These are phyloP conservation scores for Numenius arquata DNA, from an alignment of 2,113 vertebrate genomes.

Conservation along the genomic window DNA sequence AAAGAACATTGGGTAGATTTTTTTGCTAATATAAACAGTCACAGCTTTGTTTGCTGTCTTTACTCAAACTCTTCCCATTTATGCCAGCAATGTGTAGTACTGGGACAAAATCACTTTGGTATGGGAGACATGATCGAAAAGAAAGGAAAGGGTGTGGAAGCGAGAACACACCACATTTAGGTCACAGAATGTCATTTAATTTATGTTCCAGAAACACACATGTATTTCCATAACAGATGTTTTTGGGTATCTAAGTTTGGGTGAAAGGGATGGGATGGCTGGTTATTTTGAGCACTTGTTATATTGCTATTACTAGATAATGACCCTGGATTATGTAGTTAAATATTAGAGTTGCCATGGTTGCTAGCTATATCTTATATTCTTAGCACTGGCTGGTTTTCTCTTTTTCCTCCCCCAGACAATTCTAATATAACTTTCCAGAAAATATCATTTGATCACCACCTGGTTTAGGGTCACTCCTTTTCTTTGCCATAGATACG, in stretches of 20 bases:
- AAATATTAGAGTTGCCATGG: slow-evolving; percentile 66
- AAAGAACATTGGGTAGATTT: not conserved
- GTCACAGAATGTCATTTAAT: slow-evolving; percentile 60
- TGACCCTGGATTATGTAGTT: slow-evolving; percentile 62
- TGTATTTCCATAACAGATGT: slow-evolving; percentile 67
- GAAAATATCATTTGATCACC: slow-evolving; percentile 14
- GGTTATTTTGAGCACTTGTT: slow-evolving; percentile 63
- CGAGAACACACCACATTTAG: slow-evolving; percentile 32
- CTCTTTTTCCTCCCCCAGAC: slow-evolving; percentile 34
- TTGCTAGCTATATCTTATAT: slow-evolving; percentile 56
- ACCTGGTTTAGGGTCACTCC: not conserved
- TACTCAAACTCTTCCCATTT: not conserved
- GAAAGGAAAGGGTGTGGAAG: slow-evolving; percentile 59
- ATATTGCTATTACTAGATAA: slow-evolving; percentile 68
- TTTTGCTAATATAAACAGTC: not conserved
- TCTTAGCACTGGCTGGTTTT: slow-evolving; percentile 56
- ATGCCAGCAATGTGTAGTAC: not conserved
- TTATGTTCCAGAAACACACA: slow-evolving; percentile 64
- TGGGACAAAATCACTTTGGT: slow-evolving; percentile 13
- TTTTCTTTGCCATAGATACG: not conserved
- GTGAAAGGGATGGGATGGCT: slow-evolving; percentile 57
- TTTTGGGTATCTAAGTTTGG: slow-evolving; percentile 62
- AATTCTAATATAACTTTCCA: slow-evolving; percentile 51
- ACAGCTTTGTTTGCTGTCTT: not conserved
- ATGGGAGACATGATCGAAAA: slow-evolving; percentile 33